phyloP scores from a whole-genome alignment of 2,888 invertebrate species.

The Axea sp. region DNA sequence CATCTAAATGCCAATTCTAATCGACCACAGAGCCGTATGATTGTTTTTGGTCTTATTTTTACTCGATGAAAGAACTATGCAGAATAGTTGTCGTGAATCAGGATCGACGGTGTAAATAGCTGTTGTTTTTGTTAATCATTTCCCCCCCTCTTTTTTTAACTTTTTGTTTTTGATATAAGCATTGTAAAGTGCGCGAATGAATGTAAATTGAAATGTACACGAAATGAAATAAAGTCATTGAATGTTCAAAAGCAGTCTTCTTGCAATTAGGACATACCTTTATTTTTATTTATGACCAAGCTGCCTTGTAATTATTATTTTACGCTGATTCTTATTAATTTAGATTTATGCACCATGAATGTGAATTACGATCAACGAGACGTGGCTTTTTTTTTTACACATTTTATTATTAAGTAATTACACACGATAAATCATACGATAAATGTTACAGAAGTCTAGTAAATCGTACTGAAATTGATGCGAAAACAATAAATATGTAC shows the following conservation, averaged over 20 bases:
- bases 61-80: conserved; percentile 7
- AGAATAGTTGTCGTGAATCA: neutral
- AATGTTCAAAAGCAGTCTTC: conserved; percentile 24
- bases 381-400: conserved; percentile 1
- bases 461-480: conserved; percentile 2
- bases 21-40: conserved; percentile 5
- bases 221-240: conserved; percentile 35
- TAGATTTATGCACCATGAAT: too few species aligned
- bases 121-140: conserved; percentile 25
- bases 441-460: neutral
- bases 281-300: too few species aligned
- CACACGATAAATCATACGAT: conserved; percentile 3
- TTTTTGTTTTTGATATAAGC: conserved; percentile 3
- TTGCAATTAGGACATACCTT: too few species aligned
- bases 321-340: too few species aligned
- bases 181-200: conserved; percentile 32
- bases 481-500: conserved; percentile 10
- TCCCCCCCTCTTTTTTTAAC: neutral
- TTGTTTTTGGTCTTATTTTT: conserved; percentile 23
- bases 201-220: conserved; percentile 36
- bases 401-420: conserved; percentile 19
- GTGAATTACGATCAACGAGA: too few species aligned
- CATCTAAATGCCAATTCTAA: conserved; percentile 37
- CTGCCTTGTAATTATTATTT: too few species aligned
- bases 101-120: conserved; percentile 34